Base-by-base conservation (phyloP, 2,888 invertebrate genomes). In the Drosophila ezoana region DNA sequence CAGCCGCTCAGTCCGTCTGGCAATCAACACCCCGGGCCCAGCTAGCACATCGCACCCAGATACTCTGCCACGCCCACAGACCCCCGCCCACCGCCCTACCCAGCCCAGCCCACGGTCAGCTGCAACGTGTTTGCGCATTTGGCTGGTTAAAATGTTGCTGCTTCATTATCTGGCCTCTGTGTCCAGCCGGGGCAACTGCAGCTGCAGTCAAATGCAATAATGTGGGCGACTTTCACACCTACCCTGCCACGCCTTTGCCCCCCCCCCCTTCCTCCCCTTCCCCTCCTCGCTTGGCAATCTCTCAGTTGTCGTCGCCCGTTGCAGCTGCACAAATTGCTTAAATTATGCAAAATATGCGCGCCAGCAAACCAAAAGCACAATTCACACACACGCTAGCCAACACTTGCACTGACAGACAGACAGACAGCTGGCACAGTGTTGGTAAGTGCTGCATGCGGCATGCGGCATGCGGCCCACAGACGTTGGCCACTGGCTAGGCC, bases 261-360 rank as follows among this genome's bases (percentile, higher is more conserved):
- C 38, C 23, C 6, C 3, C 9, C 33, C 33, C 33, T 0, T 11
- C 2, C 20, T 20, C 16, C 40, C 1, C 2, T 2, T 40, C 20
- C 37, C 38, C 40, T 40, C 38, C 40, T 40, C 16, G 51, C 8
- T 8, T 8, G 10, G 53, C 57, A 57, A 58, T 74, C 56, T 66
- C 60, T 64, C 57, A 74, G 67, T 60, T 70, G 66, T 70, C 70
- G 71, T 59, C 62, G 45, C 45, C 65, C 68, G 64, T 71, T 84
- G 78, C 79, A 73, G 81, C 66, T 81, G 85, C 84, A 83, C 87
- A 88, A 86, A 88, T 88, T 88, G 88, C 88, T 89, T 89, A 87
- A 88, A 88, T 88, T 89, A 88, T 88, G 88, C 88, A 88, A 87
- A 89, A 86, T 86, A 82, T 86, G 88, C 84, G 87, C 82, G 82